Evolutionary conservation across 1,140 invertebrate species (phyloP).

Genomic region (Leptopilina clavipes): DNA sequence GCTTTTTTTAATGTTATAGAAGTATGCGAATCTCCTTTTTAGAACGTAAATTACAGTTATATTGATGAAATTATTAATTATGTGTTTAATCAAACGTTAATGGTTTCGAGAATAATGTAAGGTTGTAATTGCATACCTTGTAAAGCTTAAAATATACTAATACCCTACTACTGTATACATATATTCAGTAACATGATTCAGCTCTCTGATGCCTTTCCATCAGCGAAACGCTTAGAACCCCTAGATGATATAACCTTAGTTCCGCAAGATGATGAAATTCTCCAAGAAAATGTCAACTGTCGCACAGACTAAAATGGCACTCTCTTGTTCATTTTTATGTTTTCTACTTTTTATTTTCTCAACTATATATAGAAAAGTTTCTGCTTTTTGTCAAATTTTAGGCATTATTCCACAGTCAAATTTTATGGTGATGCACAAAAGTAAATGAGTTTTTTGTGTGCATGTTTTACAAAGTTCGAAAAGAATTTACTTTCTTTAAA

Average conservation of each 20-base stretch:
- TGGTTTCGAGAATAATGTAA: not conserved
- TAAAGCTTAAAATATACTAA: not conserved
- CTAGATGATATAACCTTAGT: slow-evolving; percentile 7
- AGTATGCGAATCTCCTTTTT: too few relatives aligned
- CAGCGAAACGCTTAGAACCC: slow-evolving; percentile 2
- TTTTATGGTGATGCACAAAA: too few relatives aligned
- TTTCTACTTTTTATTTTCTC: not conserved
- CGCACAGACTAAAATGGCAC: not conserved
- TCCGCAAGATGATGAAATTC: not conserved
- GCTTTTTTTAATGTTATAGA: too few relatives aligned
- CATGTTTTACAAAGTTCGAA: too few relatives aligned
- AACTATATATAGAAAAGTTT: not conserved
- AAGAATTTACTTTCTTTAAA: too few relatives aligned
- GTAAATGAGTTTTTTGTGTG: too few relatives aligned
- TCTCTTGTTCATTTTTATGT: not conserved
- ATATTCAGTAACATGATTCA: slow-evolving; percentile 11
- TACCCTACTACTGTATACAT: not conserved
- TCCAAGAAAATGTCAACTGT: not conserved
- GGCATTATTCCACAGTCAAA: not conserved
- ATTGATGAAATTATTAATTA: too few relatives aligned
- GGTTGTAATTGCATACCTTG: not conserved
- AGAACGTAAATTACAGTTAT: too few relatives aligned
- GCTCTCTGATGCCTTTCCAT: slow-evolving; percentile 24
- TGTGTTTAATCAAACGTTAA: not conserved
- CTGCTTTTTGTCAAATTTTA: not conserved